Evolutionary conservation across 2,113 vertebrate species (phyloP), one percentile per base, ranked within the genome.

Genomic region (Silurus meridionalis): DNA sequence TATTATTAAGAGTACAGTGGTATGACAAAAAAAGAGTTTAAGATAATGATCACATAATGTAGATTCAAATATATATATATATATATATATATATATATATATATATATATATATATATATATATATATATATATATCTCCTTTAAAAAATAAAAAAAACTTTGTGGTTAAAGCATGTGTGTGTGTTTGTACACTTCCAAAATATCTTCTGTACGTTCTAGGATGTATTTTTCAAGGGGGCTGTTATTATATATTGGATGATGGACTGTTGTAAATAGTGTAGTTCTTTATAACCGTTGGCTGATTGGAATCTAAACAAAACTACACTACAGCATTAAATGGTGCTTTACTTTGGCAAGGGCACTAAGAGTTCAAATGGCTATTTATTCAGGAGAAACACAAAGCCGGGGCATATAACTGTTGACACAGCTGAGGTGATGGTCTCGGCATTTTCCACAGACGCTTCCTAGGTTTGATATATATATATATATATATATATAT

Each of bases 371-470:
- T 6, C n/a, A 55, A 15, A 52, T 82, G 60, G 71, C 64, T 88
- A 83, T 86, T 84, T 86, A 57, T 80, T 78, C 78, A 67, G 37
- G 57, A 55, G 71, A 82, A 87, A 83, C 84, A 82, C 83, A 84
- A 71, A 64, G 48, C 25, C 46, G 55, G 71, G n/a, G 52, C 53
- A 57, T 8, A 2, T 67, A 80, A n/a, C 50, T 89, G 83, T 87
- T 87, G 86, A 87, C 86, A 89, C 83, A 87, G 86, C 86, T 87
- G 88, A 89, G 78, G 72, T 89, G 86, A 87, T 71, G 86, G 64
- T 87, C 84, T 88, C 53, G 23, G 55, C 84, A 66, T 86, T 84
- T 89, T 78, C 78, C 83, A 85, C 23, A 57, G 25, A 57, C 25
- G 48, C 48, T 64, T 79, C 58, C 60, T 53, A 19, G 69, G 75